Conservation (phyloP, 2,797 vertebrate species). For the Enteromius trimaculatus region DNA sequence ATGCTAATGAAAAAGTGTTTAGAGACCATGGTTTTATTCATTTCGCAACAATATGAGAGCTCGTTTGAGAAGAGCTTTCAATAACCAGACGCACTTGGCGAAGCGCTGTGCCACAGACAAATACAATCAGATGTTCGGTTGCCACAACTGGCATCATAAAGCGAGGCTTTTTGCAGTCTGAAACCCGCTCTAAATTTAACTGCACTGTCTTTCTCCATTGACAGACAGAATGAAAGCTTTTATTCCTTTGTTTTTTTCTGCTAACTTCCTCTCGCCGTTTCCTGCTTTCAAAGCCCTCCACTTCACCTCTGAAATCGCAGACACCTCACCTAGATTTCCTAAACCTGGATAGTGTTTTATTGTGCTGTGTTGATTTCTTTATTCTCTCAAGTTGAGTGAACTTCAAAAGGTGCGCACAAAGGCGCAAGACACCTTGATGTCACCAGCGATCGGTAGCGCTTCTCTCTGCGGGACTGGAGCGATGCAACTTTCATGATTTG, state of each 20-base stretch:
- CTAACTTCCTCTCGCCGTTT: conserved; percentile 59
- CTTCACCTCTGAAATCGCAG: conserved; percentile 52
- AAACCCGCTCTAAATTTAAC: conserved; percentile 33
- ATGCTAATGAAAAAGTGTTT: conserved; percentile 72
- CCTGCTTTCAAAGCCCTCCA: conserved; percentile 63
- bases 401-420: conserved; percentile 68
- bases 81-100: conserved; percentile 35
- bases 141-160: conserved; percentile 28
- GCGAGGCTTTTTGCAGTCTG: conserved; percentile 5
- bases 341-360: conserved; percentile 52
- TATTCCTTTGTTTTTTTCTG: conserved; percentile 54
- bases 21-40: conserved; percentile 60
- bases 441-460: conserved; percentile 58
- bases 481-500: conserved; percentile 53
- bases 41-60: conserved; percentile 37
- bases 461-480: conserved; percentile 50
- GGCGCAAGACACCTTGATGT: conserved; percentile 68
- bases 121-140: conserved; percentile 30
- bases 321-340: conserved; percentile 54
- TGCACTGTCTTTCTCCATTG: conserved; percentile 23
- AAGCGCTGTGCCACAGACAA: conserved; percentile 12
- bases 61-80: conserved; percentile 40
- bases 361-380: conserved; percentile 60
- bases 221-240: conserved; percentile 59
- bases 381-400: conserved; percentile 57